These are phyloP conservation scores for Taeniopygia guttata DNA, from an alignment of 2,797 vertebrate genomes.

Conservation along the genomic window DNA sequence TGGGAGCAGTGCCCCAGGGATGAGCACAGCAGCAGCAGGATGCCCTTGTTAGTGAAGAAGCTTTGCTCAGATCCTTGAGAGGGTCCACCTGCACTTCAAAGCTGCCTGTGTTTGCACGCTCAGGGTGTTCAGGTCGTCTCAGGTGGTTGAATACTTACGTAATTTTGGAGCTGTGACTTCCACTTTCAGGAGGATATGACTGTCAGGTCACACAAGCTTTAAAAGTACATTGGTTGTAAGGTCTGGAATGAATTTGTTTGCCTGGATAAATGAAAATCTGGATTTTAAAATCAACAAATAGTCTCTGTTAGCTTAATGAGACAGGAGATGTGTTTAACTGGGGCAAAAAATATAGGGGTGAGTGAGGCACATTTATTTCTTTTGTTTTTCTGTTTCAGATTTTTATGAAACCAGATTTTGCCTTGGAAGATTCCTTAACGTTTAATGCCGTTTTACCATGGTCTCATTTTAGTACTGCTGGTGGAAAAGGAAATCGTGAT, in stretches of 20 bases:
- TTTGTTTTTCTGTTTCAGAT: constrained; percentile 79
- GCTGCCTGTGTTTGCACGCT: accelerated
- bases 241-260: not conserved
- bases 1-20: not conserved
- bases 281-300: not conserved
- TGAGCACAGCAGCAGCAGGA: not conserved
- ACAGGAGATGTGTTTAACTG: not conserved
- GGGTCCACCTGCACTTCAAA: not conserved
- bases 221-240: not conserved
- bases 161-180: not conserved
- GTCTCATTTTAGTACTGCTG: constrained; percentile 93
- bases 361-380: constrained; percentile 30
- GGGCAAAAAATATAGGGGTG: not conserved
- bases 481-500: constrained; percentile 89
- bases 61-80: not conserved
- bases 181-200: not conserved
- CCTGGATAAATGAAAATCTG: not conserved
- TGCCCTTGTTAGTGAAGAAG: not conserved
- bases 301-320: not conserved
- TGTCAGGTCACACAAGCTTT: not conserved
- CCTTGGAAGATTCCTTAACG: constrained; percentile 91
- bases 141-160: not conserved
- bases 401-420: constrained; percentile 97
- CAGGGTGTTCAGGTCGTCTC: not conserved
- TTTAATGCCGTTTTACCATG: constrained; percentile 95